phyloP scores from a whole-genome alignment of 1,140 invertebrate genomes.

The Rhyzopertha dominica region DNA sequence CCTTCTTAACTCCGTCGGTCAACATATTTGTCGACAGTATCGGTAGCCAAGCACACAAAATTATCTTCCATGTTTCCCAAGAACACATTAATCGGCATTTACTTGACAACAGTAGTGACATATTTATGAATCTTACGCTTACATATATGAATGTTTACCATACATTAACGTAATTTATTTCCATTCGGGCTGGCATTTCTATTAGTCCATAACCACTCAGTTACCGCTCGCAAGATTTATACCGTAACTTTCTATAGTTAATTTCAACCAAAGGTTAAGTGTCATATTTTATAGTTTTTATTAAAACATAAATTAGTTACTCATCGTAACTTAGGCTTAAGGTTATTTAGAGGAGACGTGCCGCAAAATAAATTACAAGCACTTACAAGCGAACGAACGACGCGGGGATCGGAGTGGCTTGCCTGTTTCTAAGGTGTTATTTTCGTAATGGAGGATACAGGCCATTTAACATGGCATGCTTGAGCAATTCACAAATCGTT shows the following conservation, averaged over 20 bases:
- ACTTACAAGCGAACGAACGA: too few species aligned
- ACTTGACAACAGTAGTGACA: conserved; percentile 46
- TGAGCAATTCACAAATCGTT: conserved; percentile 7
- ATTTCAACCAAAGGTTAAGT: conserved; percentile 33
- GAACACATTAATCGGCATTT: conserved; percentile 47
- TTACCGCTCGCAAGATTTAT: conserved; percentile 34
- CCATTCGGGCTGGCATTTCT: conserved; percentile 45
- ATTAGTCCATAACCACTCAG: conserved; percentile 44
- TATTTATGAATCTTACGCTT: conserved; percentile 45
- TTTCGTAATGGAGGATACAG: conserved; percentile 10
- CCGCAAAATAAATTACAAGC: too few species aligned
- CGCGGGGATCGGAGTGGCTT: not conserved
- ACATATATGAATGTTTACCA: conserved; percentile 47
- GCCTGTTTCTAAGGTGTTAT: conserved; percentile 5
- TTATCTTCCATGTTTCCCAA: conserved; percentile 40
- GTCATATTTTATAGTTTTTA: conserved; percentile 35
- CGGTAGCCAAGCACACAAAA: too few species aligned
- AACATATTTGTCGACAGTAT: too few species aligned
- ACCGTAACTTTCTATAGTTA: conserved; percentile 33
- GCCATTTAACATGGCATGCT: conserved; percentile 6
- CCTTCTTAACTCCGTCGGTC: too few species aligned
- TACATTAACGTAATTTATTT: conserved; percentile 47
- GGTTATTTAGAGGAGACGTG: too few species aligned
- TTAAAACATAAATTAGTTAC: conserved; percentile 25
- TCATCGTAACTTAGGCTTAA: conserved; percentile 26